Evolutionary conservation across 2,888 invertebrate species (phyloP).

Genomic region (Melieria picta): DNA sequence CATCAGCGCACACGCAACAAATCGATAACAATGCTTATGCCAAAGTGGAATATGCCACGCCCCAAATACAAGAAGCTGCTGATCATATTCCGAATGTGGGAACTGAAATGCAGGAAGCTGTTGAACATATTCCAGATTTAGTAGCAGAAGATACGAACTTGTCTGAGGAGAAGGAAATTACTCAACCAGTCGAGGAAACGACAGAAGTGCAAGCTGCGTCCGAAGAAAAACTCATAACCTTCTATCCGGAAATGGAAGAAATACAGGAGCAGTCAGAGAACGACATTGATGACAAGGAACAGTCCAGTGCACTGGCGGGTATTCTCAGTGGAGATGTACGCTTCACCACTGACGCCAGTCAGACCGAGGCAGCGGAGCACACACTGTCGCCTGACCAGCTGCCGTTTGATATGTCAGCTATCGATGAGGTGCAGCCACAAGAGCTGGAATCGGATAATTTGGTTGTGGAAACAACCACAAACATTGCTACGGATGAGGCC

Average conservation of each 20-base stretch:
- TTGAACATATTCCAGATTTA: slow-evolving; percentile 36
- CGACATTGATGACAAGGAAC: slow-evolving; percentile 17
- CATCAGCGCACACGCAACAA: no score
- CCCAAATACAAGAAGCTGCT: not conserved
- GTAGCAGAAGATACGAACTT: slow-evolving; percentile 43
- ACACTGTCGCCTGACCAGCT: slow-evolving; percentile 57
- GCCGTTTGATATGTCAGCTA: slow-evolving; percentile 55
- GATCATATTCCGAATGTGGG: slow-evolving; percentile 37
- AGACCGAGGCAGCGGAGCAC: slow-evolving; percentile 39
- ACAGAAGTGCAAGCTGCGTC: slow-evolving; percentile 35
- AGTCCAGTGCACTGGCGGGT: slow-evolving; percentile 17
- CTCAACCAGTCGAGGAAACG: slow-evolving; percentile 36
- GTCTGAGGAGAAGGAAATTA: slow-evolving; percentile 40
- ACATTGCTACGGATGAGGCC: slow-evolving; percentile 20
- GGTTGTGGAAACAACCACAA: slow-evolving; percentile 57
- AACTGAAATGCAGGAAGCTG: not conserved
- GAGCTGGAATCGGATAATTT: slow-evolving; percentile 61
- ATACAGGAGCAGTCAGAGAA: slow-evolving; percentile 8
- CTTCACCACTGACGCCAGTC: not conserved
- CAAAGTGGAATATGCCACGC: slow-evolving; percentile 31
- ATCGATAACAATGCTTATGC: slow-evolving; percentile 46
- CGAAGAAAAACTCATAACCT: slow-evolving; percentile 47
- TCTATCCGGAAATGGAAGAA: slow-evolving; percentile 44
- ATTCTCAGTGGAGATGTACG: slow-evolving; percentile 19
- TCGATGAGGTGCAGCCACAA: slow-evolving; percentile 48